A percentile compares a stretch with the other conserved stretches of the same genome.
These are phyloP conservation scores for Oryctolagus cuniculus DNA, from an alignment of 2,113 vertebrate species.

Conservation along the genomic window DNA sequence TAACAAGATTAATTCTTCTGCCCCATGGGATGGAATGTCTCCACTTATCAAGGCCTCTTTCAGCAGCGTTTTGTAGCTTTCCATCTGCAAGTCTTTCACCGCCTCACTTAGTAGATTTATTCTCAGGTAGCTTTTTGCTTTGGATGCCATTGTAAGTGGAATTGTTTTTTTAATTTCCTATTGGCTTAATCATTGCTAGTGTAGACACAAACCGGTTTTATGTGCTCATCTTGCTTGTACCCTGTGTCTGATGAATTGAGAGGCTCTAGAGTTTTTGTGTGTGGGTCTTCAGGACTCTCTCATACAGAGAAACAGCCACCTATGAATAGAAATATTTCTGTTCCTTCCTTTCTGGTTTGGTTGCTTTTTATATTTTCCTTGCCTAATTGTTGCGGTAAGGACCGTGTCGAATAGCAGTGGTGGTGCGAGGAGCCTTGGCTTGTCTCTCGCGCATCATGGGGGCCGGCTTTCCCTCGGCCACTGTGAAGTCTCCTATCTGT, in stretches of 20 bases:
- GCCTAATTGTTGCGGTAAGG: background rate
- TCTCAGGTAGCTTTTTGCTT: background rate
- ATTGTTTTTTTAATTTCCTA: background rate
- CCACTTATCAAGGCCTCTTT: background rate
- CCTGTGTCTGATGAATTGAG: background rate
- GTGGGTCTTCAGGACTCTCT: background rate
- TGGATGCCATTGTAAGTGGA: background rate
- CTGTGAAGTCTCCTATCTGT: background rate
- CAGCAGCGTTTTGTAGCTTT: background rate
- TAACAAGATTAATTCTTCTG: background rate
- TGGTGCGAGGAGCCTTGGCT: background rate
- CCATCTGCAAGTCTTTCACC: background rate
- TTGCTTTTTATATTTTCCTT: background rate
- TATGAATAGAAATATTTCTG: conserved; percentile 5
- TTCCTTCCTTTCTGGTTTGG: conserved; percentile 15
- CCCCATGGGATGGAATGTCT: background rate
- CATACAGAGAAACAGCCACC: background rate
- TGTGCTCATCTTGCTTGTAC: background rate
- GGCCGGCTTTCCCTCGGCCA: background rate
- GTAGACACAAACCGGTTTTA: background rate
- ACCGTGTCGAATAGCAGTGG: background rate
- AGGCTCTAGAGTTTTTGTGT: background rate
- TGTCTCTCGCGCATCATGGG: background rate
- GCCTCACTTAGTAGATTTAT: background rate
- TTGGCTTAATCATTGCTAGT: background rate